A percentile compares a stretch with the other conserved stretches of the same genome.
phyloP scores from a whole-genome alignment of 2,113 vertebrate species.

The Lampris megalopsis region DNA sequence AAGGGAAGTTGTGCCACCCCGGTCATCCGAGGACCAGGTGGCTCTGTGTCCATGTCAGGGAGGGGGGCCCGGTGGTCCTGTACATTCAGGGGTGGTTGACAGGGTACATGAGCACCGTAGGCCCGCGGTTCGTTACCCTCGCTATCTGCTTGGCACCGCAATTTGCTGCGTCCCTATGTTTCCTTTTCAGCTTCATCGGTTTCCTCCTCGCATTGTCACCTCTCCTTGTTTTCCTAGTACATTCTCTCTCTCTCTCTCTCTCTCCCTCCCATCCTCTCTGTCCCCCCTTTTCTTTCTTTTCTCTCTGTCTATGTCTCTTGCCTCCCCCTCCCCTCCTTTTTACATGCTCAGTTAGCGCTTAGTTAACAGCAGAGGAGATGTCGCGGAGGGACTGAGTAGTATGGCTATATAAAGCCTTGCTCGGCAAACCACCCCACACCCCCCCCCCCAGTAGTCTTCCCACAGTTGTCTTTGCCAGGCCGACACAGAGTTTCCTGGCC shows the following conservation, averaged over 20 bases:
- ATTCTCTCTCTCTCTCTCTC: background rate
- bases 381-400: constrained; percentile 67
- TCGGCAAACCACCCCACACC: constrained; percentile 46
- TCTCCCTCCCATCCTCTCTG: background rate
- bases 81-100: constrained; percentile 8
- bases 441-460: constrained; percentile 83
- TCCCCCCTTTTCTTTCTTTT: constrained; percentile 9
- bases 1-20: too few species aligned
- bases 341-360: constrained; percentile 54
- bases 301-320: constrained; percentile 75
- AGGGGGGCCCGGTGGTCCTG: background rate
- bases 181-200: constrained; percentile 10
- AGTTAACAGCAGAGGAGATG: constrained; percentile 84
- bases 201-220: constrained; percentile 18
- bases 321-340: constrained; percentile 6
- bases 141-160: background rate
- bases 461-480: constrained; percentile 90
- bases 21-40: too few species aligned
- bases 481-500: constrained; percentile 96
- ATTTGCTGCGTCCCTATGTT: background rate
- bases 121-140: constrained; percentile 8
- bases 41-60: background rate
- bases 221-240: background rate
- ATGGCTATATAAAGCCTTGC: constrained; percentile 85
- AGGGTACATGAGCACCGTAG: background rate